phyloP scores from a whole-genome alignment of 2,888 invertebrate genomes.

The Norana najaformis region DNA sequence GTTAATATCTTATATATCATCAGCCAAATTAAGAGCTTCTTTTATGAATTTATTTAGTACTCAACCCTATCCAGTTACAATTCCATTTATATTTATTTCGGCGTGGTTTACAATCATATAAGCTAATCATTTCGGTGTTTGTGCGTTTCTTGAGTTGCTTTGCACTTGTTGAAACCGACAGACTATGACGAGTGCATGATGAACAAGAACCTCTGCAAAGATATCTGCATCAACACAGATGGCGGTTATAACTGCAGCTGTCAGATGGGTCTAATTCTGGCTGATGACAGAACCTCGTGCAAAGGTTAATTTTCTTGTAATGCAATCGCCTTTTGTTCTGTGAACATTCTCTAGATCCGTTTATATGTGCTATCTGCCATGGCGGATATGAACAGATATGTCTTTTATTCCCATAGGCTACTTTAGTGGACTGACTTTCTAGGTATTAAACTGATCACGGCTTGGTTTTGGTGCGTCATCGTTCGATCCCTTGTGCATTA shows the following conservation, averaged over 20 bases:
- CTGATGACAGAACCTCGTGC: constrained; percentile 26
- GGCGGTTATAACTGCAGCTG: constrained; percentile 30
- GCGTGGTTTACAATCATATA: no score
- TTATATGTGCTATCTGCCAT: no score
- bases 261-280: constrained; percentile 26
- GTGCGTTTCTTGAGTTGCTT: neutral
- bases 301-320: neutral
- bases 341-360: neutral
- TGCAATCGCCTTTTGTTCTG: neutral
- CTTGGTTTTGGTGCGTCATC: no score
- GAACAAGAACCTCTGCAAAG: constrained; percentile 19
- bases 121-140: neutral
- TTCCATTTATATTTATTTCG: no score
- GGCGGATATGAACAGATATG: no score
- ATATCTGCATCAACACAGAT: constrained; percentile 29
- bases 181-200: constrained; percentile 34
- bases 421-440: no score
- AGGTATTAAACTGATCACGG: no score
- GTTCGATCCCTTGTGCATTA: neutral
- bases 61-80: no score
- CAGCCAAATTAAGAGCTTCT: no score
- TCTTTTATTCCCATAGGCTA: no score
- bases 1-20: neutral
- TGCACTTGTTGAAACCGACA: neutral
- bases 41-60: no score